These are phyloP conservation scores for Phymatocera aterrima DNA, from an alignment of 2,888 invertebrate species.

Conservation along the genomic window DNA sequence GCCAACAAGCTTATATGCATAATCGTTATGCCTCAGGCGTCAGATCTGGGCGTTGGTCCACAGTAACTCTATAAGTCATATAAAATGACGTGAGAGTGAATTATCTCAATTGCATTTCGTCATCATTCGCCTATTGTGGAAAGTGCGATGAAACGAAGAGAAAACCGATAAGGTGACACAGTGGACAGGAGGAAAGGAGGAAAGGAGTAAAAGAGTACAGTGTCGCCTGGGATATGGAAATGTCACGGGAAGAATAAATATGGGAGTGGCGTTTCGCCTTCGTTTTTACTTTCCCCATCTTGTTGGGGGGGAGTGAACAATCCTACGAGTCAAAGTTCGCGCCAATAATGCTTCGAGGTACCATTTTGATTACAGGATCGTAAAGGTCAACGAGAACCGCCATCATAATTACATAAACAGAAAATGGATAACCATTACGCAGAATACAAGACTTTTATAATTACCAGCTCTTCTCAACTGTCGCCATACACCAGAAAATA, in stretches of 20 bases:
- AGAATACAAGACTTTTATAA: background rate
- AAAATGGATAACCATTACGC: background rate
- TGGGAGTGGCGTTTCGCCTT: slow-evolving; percentile 26
- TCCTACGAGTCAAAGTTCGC: slow-evolving; percentile 23
- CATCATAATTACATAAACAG: background rate
- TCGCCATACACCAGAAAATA: background rate
- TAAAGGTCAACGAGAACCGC: slow-evolving; percentile 9
- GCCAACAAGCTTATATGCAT: background rate
- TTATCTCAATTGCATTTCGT: background rate
- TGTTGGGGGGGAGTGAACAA: background rate
- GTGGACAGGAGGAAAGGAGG: background rate
- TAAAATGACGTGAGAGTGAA: background rate
- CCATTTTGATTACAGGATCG: slow-evolving; percentile 6
- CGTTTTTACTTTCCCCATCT: slow-evolving; percentile 30
- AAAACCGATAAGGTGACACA: background rate
- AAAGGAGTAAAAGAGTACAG: background rate
- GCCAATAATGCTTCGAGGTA: background rate
- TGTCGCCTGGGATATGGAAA: background rate
- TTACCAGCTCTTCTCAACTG: background rate
- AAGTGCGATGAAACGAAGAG: background rate
- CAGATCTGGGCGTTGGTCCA: slow-evolving; percentile 29
- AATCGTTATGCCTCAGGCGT: slow-evolving; percentile 25
- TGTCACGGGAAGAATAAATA: slow-evolving; percentile 13
- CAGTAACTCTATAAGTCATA: background rate
- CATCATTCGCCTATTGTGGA: background rate